phyloP scores from a whole-genome alignment of 1,140 invertebrate species.

The Hesperophylax magnus region DNA sequence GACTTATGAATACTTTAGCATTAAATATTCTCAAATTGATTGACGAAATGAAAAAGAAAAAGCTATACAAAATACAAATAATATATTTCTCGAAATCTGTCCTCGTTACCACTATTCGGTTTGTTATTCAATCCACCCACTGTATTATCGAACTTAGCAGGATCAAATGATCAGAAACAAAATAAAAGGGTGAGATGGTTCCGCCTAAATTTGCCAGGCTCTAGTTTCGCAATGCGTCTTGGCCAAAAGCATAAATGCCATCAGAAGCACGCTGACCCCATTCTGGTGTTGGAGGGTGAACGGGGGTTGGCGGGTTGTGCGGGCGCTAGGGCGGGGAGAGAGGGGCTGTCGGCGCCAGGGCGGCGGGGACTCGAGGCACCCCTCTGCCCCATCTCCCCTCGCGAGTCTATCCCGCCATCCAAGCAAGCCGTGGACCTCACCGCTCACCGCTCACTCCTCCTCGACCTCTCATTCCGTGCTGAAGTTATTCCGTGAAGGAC shows the following conservation, averaged over 20 bases:
- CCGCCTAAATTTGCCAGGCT: constrained; percentile 7
- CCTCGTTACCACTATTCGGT: too few relatives aligned
- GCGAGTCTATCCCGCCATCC: not conserved
- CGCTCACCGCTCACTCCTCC: not conserved
- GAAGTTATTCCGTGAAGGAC: too few relatives aligned
- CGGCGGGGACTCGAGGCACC: not conserved
- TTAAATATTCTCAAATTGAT: too few relatives aligned
- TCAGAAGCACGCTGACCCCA: constrained; percentile 18
- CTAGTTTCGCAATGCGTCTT: constrained; percentile 35
- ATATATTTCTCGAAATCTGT: too few relatives aligned
- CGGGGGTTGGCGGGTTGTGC: not conserved
- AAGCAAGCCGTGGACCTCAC: constrained; percentile 4
- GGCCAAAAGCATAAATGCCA: constrained; percentile 30
- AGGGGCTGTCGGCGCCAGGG: constrained; percentile 4
- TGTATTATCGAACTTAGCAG: too few relatives aligned
- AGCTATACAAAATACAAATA: too few relatives aligned
- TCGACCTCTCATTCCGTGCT: not conserved
- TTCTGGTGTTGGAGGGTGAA: not conserved
- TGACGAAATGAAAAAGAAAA: too few relatives aligned
- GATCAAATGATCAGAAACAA: too few relatives aligned
- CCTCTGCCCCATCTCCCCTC: not conserved
- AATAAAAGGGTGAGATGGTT: too few relatives aligned
- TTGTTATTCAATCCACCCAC: too few relatives aligned
- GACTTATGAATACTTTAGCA: too few relatives aligned
- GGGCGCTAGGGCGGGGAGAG: not conserved